These are phyloP conservation scores for Euura saliciscinereae DNA, from an alignment of 1,140 invertebrate genomes.

Conservation along the genomic window DNA sequence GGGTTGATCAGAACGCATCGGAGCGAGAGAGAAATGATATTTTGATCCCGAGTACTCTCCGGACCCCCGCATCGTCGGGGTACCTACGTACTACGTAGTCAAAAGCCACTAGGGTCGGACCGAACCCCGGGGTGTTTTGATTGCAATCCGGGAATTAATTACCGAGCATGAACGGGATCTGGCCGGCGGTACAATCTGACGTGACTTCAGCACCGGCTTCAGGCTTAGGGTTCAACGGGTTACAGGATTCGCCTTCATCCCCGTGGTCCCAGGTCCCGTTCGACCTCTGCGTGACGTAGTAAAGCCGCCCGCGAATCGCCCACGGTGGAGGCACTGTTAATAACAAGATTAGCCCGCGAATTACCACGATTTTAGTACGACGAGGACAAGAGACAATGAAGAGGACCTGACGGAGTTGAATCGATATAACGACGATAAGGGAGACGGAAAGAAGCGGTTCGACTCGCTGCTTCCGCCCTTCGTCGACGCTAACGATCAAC, in stretches of 20 bases:
- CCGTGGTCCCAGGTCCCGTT: neutral
- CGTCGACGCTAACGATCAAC: neutral
- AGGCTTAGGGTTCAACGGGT: neutral
- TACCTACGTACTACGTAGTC: neutral
- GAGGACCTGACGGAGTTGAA: neutral
- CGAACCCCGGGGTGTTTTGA: conserved; percentile 38
- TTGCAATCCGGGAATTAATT: conserved; percentile 49
- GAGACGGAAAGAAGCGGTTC: neutral
- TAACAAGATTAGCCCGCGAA: neutral
- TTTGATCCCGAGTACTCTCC: no score
- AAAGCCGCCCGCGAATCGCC: neutral
- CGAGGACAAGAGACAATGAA: no score
- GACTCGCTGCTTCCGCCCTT: neutral
- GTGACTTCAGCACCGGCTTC: conserved; percentile 38
- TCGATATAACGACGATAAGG: neutral
- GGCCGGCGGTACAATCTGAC: conserved; percentile 38
- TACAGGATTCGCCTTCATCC: neutral
- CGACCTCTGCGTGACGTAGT: no score
- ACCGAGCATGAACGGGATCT: conserved; percentile 39
- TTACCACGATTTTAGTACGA: no score
- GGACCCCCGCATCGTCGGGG: neutral
- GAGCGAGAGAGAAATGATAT: no score
- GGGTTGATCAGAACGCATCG: no score
- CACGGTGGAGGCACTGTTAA: neutral
- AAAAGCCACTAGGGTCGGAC: neutral